Base-by-base conservation (phyloP, 2,888 invertebrate species). In the Galerucella calmariensis region DNA sequence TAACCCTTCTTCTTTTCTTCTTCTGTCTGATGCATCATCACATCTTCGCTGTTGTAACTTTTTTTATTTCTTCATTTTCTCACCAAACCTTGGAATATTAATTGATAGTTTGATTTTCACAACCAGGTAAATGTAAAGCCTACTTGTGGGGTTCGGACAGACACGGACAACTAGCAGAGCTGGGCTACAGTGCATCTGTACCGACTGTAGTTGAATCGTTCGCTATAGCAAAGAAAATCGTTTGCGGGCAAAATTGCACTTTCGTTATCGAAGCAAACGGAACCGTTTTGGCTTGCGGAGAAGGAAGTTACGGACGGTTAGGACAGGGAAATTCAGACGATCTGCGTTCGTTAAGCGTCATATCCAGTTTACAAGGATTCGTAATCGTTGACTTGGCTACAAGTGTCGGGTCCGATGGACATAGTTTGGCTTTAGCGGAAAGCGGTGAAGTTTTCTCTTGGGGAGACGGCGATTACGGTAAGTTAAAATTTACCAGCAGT, bases 401-500 rank as follows among this genome's bases (percentile, higher is more conserved):
- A 0, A 92, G 92, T 0, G 90, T 91, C 72, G 92, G 92, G 1
- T 91, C 91, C 1, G 92, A 92, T 84, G 92, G 92, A 0, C 92
- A 92, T 83, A 91, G 90, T 81, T 85, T 92, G 80, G 92, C 92
- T 1, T 82, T 92, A 68, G 91, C 92, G 0, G 91, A 92, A 85
- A 91, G 90, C 81, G 92, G 92, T 0, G 92, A 92, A 83, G 92
- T 92, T 12, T 92, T 92, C 82, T 91, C 91, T 24, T 92, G 92
- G 92, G 92, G 91, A 11, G 91, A 92, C 82, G 92, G 92, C 0
- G 92, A 92, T 84, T 92, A 91, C 83, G 92, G 92, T 10, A 91
- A 92, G 85, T 85, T 92, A 48, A 16, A 41, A 2, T 27, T 5
- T 4, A 3, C 27, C 27, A 27, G 27, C 27, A 27, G 2, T 5